Evolutionary conservation across 2,797 vertebrate species (phyloP), one percentile per base, ranked within the genome.

Genomic region (Rhadinocentrus ornatus): DNA sequence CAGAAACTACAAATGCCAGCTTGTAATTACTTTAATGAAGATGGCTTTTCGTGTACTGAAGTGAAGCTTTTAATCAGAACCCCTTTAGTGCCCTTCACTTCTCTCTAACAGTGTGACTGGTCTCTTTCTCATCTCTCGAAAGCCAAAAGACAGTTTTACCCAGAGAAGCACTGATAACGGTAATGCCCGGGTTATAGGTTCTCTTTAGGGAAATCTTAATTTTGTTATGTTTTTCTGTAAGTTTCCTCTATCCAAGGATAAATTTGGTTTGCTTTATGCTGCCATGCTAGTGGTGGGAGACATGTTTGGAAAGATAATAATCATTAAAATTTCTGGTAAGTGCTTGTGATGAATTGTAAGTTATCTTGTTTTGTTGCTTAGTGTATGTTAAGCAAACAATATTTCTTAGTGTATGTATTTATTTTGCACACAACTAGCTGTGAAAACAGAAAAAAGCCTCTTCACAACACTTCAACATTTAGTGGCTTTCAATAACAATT

Each of bases 31-130:
- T 83, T 71, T 68, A 80, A 65, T 71, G 66, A 65, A 73, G 66
- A 77, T 69, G 59, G 57, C 67, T 71, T 82, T 87, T 87, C 32
- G 73, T 82, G 87, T 84, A 37, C 76, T 63, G 57, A 74, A 81
- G 69, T 68, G 78, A 53, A 29, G 70, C 71, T 86, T 87, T 79
- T 85, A 86, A 86, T 80, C 75, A 73, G 52, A 81, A 72, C 9
- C 63, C 71, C 80, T 86, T 88, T 78, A 82, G 77, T 34, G 32
- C 54, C 27, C 46, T 60, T 60, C 34, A 46, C 73, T 81, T 75
- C 48, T 67, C 46, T 1, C 70, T 27, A 55, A 61, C 65, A 56
- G 39, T 52, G 26, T 34, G 37, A 41, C 46, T 37, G 16, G 80
- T 62, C 48, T 26, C 15, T 46, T 32, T 75, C 41, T 83, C 58